phyloP scores from a whole-genome alignment of 2,797 vertebrate genomes.

The Cryptoblepharus egeriae region DNA sequence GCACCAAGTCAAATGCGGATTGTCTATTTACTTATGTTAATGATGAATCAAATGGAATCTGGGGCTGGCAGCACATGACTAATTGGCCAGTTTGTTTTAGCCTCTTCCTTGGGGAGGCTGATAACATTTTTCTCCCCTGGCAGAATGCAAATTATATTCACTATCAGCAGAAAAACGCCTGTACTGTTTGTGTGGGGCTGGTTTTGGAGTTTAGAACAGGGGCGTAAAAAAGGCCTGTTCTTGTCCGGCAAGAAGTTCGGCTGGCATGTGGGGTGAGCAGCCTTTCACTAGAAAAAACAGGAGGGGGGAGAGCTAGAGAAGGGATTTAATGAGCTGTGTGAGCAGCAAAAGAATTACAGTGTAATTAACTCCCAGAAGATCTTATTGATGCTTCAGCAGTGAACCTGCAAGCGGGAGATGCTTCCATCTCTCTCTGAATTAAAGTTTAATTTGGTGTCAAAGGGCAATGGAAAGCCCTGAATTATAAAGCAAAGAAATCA shows the following conservation, averaged over 20 bases:
- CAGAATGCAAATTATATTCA: constrained; percentile 60
- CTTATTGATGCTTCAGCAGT: constrained; percentile 33
- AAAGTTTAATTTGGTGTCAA: constrained; percentile 72
- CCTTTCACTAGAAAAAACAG: constrained; percentile 51
- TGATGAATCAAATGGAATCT: constrained; percentile 56
- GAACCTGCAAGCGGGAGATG: constrained; percentile 36
- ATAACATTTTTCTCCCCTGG: constrained; percentile 34
- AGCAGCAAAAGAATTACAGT: constrained; percentile 51
- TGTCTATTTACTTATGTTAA: constrained; percentile 67
- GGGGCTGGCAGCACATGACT: constrained; percentile 59
- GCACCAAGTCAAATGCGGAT: constrained; percentile 56
- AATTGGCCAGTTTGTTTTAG: constrained; percentile 56
- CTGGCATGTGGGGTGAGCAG: constrained; percentile 17
- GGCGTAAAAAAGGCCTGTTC: constrained; percentile 35
- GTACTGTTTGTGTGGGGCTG: background rate
- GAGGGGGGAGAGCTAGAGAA: background rate
- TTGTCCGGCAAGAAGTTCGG: constrained; percentile 41
- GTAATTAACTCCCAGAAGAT: constrained; percentile 68
- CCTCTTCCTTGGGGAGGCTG: constrained; percentile 40
- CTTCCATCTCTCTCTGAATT: constrained; percentile 59
- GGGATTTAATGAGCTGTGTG: constrained; percentile 46
- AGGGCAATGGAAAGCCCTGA: constrained; percentile 54
- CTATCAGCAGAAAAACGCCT: constrained; percentile 27
- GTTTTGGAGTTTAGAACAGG: constrained; percentile 11
- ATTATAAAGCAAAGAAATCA: constrained; percentile 51